Evolutionary conservation across 2,888 invertebrate species (phyloP).

Genomic region (Elegia similella): DNA sequence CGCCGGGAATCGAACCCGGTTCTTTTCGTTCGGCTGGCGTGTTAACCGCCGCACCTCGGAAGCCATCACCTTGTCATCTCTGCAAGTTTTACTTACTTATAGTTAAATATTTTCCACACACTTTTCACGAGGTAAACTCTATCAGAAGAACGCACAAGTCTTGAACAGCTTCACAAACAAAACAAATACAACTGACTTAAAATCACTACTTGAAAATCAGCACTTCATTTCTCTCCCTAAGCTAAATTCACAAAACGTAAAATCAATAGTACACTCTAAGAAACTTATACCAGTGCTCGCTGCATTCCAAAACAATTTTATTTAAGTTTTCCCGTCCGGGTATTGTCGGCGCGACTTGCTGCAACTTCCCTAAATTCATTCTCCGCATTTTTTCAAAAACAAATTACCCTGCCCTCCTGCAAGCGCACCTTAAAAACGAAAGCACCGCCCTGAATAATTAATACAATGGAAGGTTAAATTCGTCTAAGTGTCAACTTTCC

Average conservation of each 20-base stretch:
- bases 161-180: background rate
- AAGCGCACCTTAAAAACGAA: conserved; percentile 74
- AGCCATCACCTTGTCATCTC: too few species aligned
- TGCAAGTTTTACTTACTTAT: too few species aligned
- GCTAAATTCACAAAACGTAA: conserved; percentile 39
- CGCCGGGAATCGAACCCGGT: too few species aligned
- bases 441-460: conserved; percentile 78
- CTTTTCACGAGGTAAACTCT: too few species aligned
- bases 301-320: conserved; percentile 76
- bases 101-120: too few species aligned
- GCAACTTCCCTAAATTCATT: conserved; percentile 72
- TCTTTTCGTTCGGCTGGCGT: too few species aligned
- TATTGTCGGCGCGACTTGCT: conserved; percentile 54
- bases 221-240: conserved; percentile 22
- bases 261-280: conserved; percentile 59
- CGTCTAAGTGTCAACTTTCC: conserved; percentile 79
- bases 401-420: conserved; percentile 71
- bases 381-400: conserved; percentile 62
- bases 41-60: too few species aligned
- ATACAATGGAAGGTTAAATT: conserved; percentile 81
- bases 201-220: conserved; percentile 19
- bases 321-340: conserved; percentile 65
- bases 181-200: conserved; percentile 2
- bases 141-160: background rate
- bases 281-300: conserved; percentile 65